These are phyloP conservation scores for Ladona fulva DNA, from an alignment of 1,140 invertebrate genomes.

Conservation along the genomic window DNA sequence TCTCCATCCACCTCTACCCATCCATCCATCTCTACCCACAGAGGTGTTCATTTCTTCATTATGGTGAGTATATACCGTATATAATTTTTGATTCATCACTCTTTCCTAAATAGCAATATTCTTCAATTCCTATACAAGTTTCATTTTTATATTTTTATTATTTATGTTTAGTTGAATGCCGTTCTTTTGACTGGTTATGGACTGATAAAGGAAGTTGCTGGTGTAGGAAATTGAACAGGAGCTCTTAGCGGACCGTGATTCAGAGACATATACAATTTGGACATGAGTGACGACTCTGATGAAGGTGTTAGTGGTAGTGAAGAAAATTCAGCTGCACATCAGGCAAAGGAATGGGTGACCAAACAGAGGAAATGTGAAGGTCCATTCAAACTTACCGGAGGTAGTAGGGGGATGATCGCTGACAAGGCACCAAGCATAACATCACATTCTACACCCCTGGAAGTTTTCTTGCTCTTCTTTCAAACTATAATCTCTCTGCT, in stretches of 20 bases:
- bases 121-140: no score
- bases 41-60: no score
- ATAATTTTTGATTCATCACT: no score
- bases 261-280: neutral
- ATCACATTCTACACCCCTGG: neutral
- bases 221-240: neutral
- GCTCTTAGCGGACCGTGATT: neutral
- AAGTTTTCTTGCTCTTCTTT: neutral
- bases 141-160: no score
- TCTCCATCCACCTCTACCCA: no score
- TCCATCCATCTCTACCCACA: no score
- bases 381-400: neutral
- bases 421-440: neutral
- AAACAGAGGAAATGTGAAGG: neutral
- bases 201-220: no score
- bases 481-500: neutral
- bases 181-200: no score
- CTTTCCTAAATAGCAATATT: no score
- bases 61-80: no score
- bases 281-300: neutral
- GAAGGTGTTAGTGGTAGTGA: neutral
- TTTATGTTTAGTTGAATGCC: no score
- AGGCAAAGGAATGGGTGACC: neutral
- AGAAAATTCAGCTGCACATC: no score
- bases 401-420: neutral